Base-by-base conservation (phyloP, 2,113 vertebrate species). In the Equus przewalskii region DNA sequence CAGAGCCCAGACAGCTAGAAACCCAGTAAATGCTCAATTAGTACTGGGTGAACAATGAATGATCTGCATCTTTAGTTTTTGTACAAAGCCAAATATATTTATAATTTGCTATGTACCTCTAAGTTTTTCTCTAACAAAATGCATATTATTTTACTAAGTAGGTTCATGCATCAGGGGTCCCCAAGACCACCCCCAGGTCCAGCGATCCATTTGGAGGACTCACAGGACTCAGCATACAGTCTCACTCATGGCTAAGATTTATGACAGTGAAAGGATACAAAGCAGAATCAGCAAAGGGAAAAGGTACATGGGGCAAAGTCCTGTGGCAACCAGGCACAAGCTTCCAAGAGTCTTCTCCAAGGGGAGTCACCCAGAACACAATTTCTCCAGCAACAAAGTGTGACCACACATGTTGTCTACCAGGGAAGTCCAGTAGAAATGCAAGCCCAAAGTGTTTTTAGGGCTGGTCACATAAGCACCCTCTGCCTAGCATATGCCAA, bases 91-190 rank as follows among this genome's bases (percentile, higher is more conserved):
- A 92, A 58, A 51, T 58, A 73, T n/a, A 65, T 49, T 80, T 80
- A 73, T 58, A 46, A 92, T 49, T 76, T 91, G 72, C 44, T 70
- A 28, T 60, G 76, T 54, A n/a, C 60, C 46, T 83, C 56, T 65
- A 94, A 88, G 30, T 56, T 96, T 81, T 89, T 94, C 22, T 94
- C 79, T 89, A 96, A 85, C n/a, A 95, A 96, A 94, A 91, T 28
- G 14, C 81, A 64, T 73, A 60, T 69, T 73, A 51, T 56, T 84
- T 89, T 73, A 79, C 1, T 54, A 54, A 54, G 19, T 56, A 84
- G 28, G 28, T 36, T 94, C 46, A 94, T 60, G 21, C 10, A 65
- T 21, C 15, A 6, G 26, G 26, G 11, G 13, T 75, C 14, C 64
- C 19, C 11, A 72, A 79, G 54, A 76, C 14, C 65, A 81, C 13